phyloP scores from a whole-genome alignment of 2,113 vertebrate genomes.

The Oncorhynchus mykiss region DNA sequence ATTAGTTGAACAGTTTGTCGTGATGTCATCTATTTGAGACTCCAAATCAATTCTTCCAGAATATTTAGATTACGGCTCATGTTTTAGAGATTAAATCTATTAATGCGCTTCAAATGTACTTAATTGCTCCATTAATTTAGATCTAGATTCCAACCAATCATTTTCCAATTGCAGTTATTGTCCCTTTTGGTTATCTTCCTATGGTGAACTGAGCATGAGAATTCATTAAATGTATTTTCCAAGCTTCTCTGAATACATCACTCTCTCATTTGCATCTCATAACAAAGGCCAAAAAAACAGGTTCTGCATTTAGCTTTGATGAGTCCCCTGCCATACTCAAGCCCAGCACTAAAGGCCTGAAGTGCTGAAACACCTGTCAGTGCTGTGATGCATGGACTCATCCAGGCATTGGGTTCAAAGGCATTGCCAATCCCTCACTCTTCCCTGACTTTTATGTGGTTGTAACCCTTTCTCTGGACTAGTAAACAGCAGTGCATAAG shows the following conservation, averaged over 20 bases:
- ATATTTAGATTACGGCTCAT: not conserved
- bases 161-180: not conserved
- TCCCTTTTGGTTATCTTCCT: not conserved
- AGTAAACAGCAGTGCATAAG: constrained; percentile 11
- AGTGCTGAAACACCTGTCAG: constrained; percentile 1
- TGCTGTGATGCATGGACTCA: not conserved
- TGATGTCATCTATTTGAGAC: not conserved
- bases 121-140: not conserved
- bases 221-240: not conserved
- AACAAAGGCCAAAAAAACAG: not conserved
- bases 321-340: not conserved
- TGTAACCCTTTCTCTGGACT: not conserved
- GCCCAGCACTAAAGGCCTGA: not conserved
- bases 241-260: constrained; percentile 1
- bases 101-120: not conserved
- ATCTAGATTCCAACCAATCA: not conserved
- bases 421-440: not conserved
- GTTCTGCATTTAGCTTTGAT: not conserved
- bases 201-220: not conserved
- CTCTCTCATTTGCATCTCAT: constrained; percentile 10
- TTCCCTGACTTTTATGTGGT: not conserved
- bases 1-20: too few species aligned
- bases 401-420: not conserved
- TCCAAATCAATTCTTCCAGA: not conserved
- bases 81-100: not conserved